Percentiles rank a stretch among this genome's conserved stretches.
phyloP scores from a whole-genome alignment of 2,113 vertebrate species.

The Synchiropus splendidus region DNA sequence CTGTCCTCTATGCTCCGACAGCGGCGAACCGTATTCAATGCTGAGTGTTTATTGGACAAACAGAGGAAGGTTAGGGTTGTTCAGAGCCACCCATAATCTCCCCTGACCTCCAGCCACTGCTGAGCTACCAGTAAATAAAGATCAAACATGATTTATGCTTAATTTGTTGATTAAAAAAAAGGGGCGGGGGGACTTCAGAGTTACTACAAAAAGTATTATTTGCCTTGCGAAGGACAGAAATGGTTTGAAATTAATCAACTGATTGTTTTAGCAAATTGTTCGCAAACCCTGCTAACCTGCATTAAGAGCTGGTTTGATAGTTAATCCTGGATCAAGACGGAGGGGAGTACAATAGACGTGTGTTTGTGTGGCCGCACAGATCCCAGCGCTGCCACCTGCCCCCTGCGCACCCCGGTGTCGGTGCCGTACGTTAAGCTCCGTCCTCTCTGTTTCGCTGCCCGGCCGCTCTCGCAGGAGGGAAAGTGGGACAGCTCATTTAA shows the following conservation, averaged over 20 bases:
- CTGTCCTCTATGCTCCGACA: conserved; percentile 10
- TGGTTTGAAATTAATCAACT: conserved; percentile 72
- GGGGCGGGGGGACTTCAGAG: conserved; percentile 35
- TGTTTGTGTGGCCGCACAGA: conserved; percentile 45
- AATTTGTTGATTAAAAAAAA: conserved; percentile 74
- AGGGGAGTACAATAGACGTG: conserved; percentile 45
- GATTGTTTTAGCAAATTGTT: conserved; percentile 68
- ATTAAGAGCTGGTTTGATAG: conserved; percentile 61
- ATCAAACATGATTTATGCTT: conserved; percentile 69
- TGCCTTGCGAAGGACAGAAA: conserved; percentile 55
- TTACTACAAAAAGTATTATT: conserved; percentile 62
- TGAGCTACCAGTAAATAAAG: conserved; percentile 66
- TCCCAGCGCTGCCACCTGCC: conserved; percentile 60
- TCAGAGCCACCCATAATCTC: conserved; percentile 54
- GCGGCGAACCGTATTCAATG: conserved; percentile 2
- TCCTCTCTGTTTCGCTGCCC: conserved; percentile 14
- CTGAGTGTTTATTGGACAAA: conserved; percentile 17
- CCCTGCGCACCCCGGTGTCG: conserved; percentile 32
- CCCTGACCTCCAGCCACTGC: conserved; percentile 63
- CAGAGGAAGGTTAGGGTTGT: conserved; percentile 34
- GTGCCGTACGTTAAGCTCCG: conserved; percentile 20
- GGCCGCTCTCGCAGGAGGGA: too few relatives aligned
- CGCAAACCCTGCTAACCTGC: conserved; percentile 57
- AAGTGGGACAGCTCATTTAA: conserved; percentile 45
- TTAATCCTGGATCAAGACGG: conserved; percentile 70